phyloP scores from a whole-genome alignment of 2,888 invertebrate species.

The Phyllotreta cruciferae region DNA sequence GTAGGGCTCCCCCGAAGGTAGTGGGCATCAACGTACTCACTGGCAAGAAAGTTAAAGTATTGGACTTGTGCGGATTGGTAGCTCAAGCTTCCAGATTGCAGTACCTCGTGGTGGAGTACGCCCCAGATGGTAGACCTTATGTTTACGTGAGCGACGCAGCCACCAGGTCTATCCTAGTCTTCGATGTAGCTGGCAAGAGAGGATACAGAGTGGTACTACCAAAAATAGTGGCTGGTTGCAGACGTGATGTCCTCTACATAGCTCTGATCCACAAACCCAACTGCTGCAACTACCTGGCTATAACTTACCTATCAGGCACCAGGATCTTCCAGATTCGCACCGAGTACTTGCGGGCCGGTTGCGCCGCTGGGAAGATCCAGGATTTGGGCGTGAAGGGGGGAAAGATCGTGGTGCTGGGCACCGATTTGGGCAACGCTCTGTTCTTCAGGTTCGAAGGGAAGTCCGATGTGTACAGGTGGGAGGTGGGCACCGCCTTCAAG shows the following conservation, averaged over 20 bases:
- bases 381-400: slow-evolving; percentile 67
- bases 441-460: slow-evolving; percentile 68
- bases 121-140: slow-evolving; percentile 67
- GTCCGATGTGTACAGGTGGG: slow-evolving; percentile 68
- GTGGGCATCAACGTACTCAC: slow-evolving; percentile 47
- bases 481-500: slow-evolving; percentile 61
- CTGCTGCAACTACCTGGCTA: slow-evolving; percentile 66
- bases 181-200: slow-evolving; percentile 64
- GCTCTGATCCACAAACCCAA: slow-evolving; percentile 65
- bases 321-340: slow-evolving; percentile 71
- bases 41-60: slow-evolving; percentile 68
- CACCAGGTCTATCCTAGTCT: slow-evolving; percentile 71
- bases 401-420: slow-evolving; percentile 69
- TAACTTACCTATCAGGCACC: slow-evolving; percentile 70
- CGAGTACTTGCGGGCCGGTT: slow-evolving; percentile 67
- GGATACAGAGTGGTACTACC: slow-evolving; percentile 72
- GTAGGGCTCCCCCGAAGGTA: slow-evolving; percentile 74
- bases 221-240: slow-evolving; percentile 61
- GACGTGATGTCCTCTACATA: slow-evolving; percentile 71
- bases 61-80: slow-evolving; percentile 68
- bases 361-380: slow-evolving; percentile 61
- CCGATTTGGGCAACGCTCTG: slow-evolving; percentile 67
- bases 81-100: slow-evolving; percentile 68
- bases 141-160: slow-evolving; percentile 75
- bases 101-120: slow-evolving; percentile 73